A percentile compares a stretch with the other conserved stretches of the same genome.
Conservation (phyloP, 2,888 invertebrate genomes). For the Perdita meconis region DNA sequence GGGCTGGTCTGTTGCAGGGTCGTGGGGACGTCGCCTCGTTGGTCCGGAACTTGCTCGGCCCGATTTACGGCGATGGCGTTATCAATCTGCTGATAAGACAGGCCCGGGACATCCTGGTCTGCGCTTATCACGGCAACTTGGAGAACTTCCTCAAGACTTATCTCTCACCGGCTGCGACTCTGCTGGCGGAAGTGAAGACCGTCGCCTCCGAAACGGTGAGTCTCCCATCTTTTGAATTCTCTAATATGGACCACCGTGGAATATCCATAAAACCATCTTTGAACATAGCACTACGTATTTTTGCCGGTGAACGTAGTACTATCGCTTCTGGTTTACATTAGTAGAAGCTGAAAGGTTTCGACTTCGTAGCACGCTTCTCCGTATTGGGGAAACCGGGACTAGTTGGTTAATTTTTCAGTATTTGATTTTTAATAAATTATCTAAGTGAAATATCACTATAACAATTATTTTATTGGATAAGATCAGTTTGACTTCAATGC, state of each 20-base stretch:
- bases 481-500: no score
- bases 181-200: conserved; percentile 86
- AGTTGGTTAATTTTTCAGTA: no score
- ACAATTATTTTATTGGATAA: no score
- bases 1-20: conserved; percentile 52
- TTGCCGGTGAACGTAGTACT: not conserved
- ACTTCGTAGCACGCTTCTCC: no score
- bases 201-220: conserved; percentile 79
- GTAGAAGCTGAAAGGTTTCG: not conserved
- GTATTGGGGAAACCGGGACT: no score
- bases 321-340: not conserved
- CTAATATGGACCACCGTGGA: not conserved
- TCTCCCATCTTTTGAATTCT: conserved; percentile 31
- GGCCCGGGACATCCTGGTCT: conserved; percentile 89
- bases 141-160: conserved; percentile 87
- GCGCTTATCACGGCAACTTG: conserved; percentile 88
- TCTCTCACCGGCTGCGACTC: conserved; percentile 87
- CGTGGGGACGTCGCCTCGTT: conserved; percentile 83
- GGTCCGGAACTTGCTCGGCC: conserved; percentile 88
- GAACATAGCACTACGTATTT: not conserved
- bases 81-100: conserved; percentile 88
- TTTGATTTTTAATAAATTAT: no score
- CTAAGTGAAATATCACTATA: no score
- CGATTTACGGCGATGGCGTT: conserved; percentile 87
- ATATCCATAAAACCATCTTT: not conserved